Evolutionary conservation across 2,113 vertebrate species (phyloP).

Genomic region (Diglossa brunneiventris): DNA sequence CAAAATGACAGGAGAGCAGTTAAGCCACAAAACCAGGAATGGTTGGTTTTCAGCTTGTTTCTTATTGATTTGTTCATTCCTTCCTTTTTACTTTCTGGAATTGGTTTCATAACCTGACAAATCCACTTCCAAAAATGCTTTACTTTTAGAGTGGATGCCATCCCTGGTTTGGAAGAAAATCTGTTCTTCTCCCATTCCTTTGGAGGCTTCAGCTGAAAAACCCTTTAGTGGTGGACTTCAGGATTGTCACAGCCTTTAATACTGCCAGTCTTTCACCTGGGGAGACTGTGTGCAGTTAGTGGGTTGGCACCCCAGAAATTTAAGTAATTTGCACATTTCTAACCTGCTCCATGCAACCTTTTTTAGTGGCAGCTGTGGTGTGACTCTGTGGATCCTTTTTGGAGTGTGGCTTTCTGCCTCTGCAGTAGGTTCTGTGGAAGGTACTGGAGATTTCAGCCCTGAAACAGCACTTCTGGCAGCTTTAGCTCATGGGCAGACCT

Average conservation of each 20-base stretch:
- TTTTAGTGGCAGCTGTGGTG: not conserved
- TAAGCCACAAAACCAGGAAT: not conserved
- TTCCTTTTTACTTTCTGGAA: not conserved
- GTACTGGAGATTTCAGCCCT: not conserved
- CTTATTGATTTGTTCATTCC: not conserved
- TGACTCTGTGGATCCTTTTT: not conserved
- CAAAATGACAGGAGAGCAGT: not conserved
- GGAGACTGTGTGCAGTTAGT: not conserved
- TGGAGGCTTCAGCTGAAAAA: not conserved
- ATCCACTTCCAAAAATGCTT: not conserved
- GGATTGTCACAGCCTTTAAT: not conserved
- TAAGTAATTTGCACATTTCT: not conserved
- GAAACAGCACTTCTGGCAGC: not conserved
- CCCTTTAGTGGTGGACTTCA: not conserved
- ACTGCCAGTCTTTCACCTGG: not conserved
- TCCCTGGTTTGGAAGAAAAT: not conserved
- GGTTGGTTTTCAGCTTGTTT: not conserved
- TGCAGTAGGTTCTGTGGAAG: not conserved
- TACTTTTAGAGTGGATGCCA: not conserved
- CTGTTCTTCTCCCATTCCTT: constrained; percentile 11
- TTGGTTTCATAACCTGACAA: not conserved
- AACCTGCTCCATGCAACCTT: not conserved
- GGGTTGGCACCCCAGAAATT: not conserved
- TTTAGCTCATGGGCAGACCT: not conserved
- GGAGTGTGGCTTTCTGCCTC: not conserved